Base-by-base conservation (phyloP, 2,113 vertebrate species). In the Vimba vimba region DNA sequence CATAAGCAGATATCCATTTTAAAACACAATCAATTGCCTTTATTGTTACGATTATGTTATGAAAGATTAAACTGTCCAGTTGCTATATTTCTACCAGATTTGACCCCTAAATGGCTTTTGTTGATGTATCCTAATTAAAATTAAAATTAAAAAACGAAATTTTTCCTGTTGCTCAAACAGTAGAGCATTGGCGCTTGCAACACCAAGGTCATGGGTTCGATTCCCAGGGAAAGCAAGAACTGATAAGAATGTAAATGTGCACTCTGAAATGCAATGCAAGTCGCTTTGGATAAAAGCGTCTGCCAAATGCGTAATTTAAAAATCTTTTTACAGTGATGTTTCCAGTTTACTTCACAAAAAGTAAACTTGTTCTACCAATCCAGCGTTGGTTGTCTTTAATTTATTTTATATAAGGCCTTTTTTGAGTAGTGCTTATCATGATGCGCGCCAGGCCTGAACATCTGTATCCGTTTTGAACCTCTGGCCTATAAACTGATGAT, bases 401-500 rank as follows among this genome's bases (percentile, higher is more conserved):
- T 2, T 57, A 8, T 57, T 59, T 57, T 23, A 39, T 1, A 55
- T 23, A 3, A 78, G 21, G 8, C 10, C 5, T 36, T 36, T 12
- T 59, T 60, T 1, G 5, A 39, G 19, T 39, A 43, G 23, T 64
- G 6, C 25, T 79, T 45, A 19, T 62, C 17, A 10, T 55, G 45
- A 33, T 75, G 45, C 0, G 7, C 12, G 8, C 4, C 55, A 19
- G 23, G n/a, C 8, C 2, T 64, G 21, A 39, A 43, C 74, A 19
- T 19, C 57, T 76, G 55, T 50, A 55, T 80, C 71, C 25, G 13
- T 75, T 59, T 21, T 50, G 50, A 55, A 57, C 55, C 66, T 79
- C 8, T 85, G 80, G 39, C 73, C 66, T 64, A 27, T 27, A 13
- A 52, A 43, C 50, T 83, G 84, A 88, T 89, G 79, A 33, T 79